Percentiles rank a stretch among this genome's conserved stretches.
Conservation (phyloP, 2,888 invertebrate genomes). For the Hypomecis punctinalis region DNA sequence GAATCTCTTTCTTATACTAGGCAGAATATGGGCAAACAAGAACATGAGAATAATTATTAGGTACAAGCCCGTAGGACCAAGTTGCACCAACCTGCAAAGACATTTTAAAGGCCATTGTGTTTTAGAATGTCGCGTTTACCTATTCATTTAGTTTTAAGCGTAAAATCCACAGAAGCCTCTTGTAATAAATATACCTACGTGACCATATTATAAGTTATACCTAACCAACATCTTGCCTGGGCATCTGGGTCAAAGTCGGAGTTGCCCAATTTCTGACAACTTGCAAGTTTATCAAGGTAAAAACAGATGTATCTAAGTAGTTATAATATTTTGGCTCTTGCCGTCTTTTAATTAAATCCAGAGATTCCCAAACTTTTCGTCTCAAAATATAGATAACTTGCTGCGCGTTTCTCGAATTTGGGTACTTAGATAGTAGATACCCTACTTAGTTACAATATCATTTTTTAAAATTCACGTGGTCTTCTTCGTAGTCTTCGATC, state of each 20-base stretch:
- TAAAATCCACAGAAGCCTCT: background rate
- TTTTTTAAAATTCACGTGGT: too few relatives aligned
- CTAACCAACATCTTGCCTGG: slow-evolving; percentile 10
- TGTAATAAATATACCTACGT: background rate
- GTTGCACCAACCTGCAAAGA: background rate
- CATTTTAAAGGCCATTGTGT: background rate
- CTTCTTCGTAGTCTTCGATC: too few relatives aligned
- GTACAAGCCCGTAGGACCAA: too few relatives aligned
- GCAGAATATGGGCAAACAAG: too few relatives aligned
- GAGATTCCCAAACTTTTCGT: background rate
- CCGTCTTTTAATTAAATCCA: background rate
- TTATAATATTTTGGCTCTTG: background rate
- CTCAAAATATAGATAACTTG: too few relatives aligned
- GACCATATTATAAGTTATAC: background rate
- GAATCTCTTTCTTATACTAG: too few relatives aligned
- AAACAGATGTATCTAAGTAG: background rate
- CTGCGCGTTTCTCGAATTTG: too few relatives aligned
- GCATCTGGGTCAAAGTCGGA: slow-evolving; percentile 36
- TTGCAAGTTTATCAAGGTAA: slow-evolving; percentile 20
- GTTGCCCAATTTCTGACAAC: slow-evolving; percentile 23
- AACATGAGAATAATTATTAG: too few relatives aligned
- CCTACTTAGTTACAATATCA: too few relatives aligned
- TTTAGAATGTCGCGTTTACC: slow-evolving; percentile 5
- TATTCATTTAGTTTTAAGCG: slow-evolving; percentile 3
- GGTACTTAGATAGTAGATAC: too few relatives aligned